These are phyloP conservation scores for Tinamus guttatus DNA, from an alignment of 2,113 vertebrate genomes.

Conservation along the genomic window DNA sequence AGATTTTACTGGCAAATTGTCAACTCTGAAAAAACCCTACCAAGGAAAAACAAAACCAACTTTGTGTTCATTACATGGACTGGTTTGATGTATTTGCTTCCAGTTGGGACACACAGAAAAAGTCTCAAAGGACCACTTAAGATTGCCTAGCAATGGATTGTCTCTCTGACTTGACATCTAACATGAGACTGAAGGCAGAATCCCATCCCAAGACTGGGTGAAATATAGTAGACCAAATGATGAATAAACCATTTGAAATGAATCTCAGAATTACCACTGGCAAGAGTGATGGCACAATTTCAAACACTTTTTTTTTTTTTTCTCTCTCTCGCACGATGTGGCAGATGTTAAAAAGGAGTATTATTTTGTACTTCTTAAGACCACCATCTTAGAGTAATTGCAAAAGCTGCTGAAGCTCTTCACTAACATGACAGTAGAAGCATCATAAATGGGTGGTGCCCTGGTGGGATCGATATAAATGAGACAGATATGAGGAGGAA, in stretches of 20 bases:
- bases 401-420: not conserved
- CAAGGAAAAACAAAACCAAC: not conserved
- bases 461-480: not conserved
- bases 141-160: not conserved
- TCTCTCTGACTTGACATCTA: not conserved
- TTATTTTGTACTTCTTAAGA: not conserved
- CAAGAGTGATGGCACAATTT: not conserved
- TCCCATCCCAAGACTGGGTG: not conserved
- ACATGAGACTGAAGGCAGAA: not conserved
- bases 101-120: not conserved
- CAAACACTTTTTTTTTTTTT: not conserved
- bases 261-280: not conserved
- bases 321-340: not conserved
- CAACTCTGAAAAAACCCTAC: not conserved
- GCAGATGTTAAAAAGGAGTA: not conserved
- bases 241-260: not conserved
- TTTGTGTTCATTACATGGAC: not conserved
- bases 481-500: not conserved
- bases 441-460: not conserved
- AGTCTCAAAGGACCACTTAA: not conserved
- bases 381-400: not conserved
- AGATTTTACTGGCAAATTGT: not conserved
- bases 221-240: not conserved
- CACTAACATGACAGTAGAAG: not conserved
- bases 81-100: not conserved